phyloP scores from a whole-genome alignment of 2,113 vertebrate genomes.

The Takifugu bimaculatus region DNA sequence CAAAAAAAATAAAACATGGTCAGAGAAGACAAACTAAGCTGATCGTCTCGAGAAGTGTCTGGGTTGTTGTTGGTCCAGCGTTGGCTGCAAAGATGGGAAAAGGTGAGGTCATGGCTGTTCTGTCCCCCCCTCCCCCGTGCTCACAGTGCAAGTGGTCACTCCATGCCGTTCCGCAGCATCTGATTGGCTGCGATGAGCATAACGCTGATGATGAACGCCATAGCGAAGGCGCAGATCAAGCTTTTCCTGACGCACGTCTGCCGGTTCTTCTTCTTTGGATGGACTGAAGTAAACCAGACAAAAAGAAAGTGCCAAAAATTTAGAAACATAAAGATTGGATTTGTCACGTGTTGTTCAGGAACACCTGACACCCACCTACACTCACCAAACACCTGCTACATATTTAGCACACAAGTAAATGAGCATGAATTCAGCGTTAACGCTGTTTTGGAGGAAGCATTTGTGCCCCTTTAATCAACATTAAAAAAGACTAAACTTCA shows the following conservation, averaged over 20 bases:
- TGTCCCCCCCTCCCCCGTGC: slow-evolving; percentile 52
- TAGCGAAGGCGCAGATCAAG: slow-evolving; percentile 97
- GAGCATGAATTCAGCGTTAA: not conserved
- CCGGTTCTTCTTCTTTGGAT: slow-evolving; percentile 94
- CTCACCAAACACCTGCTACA: not conserved
- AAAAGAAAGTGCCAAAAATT: not conserved
- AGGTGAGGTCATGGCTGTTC: slow-evolving; percentile 62
- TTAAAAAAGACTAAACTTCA: not conserved
- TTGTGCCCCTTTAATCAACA: no score
- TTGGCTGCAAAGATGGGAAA: slow-evolving; percentile 59
- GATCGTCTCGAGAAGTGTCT: slow-evolving; percentile 57
- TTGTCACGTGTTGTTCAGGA: not conserved
- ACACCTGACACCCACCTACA: slow-evolving; percentile 1
- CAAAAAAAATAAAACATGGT: not conserved
- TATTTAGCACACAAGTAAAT: not conserved
- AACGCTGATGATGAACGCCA: slow-evolving; percentile 99
- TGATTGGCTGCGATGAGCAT: slow-evolving; percentile 99
- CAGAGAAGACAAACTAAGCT: slow-evolving; percentile 16
- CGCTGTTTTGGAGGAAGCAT: no score
- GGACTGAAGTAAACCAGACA: slow-evolving; percentile 73
- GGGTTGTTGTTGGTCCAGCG: slow-evolving; percentile 63
- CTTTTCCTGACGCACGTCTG: slow-evolving; percentile 98
- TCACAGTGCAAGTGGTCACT: slow-evolving; percentile 84
- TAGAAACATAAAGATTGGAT: not conserved
- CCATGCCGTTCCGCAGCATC: slow-evolving; percentile 98